phyloP scores from a whole-genome alignment of 2,797 vertebrate species.

The Paratrypauchen microcephalus region DNA sequence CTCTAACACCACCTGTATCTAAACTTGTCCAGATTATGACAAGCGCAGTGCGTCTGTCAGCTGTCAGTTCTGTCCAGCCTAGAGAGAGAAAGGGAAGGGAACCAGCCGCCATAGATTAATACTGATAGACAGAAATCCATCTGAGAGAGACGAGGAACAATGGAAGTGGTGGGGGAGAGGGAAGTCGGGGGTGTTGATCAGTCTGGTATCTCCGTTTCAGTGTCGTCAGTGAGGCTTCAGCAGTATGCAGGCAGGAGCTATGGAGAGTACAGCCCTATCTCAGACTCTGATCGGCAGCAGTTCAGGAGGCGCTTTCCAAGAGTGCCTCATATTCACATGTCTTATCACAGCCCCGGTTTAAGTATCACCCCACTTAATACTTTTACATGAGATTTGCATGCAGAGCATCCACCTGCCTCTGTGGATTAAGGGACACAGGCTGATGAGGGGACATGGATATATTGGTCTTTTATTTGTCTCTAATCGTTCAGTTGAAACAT shows the following conservation, averaged over 20 bases:
- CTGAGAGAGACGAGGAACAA: constrained; percentile 29
- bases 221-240: constrained; percentile 64
- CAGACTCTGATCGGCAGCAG: constrained; percentile 68
- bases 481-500: not conserved
- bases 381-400: constrained; percentile 81
- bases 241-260: constrained; percentile 40
- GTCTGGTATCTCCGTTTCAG: constrained; percentile 69
- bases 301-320: constrained; percentile 80
- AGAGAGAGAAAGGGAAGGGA: constrained; percentile 15
- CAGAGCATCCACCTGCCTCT: constrained; percentile 68
- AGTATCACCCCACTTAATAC: constrained; percentile 72
- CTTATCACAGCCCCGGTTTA: constrained; percentile 77
- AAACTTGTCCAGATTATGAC: constrained; percentile 37
- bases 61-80: constrained; percentile 35
- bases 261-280: constrained; percentile 68
- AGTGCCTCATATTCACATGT: constrained; percentile 80
- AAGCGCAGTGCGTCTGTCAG: constrained; percentile 37
- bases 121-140: constrained; percentile 34
- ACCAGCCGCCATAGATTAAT: constrained; percentile 42
- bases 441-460: constrained; percentile 9
- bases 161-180: constrained; percentile 25
- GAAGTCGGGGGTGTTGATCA: constrained; percentile 59
- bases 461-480: constrained; percentile 1
- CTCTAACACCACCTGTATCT: constrained; percentile 32
- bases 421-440: constrained; percentile 21